These are phyloP conservation scores for Halcyon malimbica DNA, from an alignment of 2,113 vertebrate species.

Conservation along the genomic window DNA sequence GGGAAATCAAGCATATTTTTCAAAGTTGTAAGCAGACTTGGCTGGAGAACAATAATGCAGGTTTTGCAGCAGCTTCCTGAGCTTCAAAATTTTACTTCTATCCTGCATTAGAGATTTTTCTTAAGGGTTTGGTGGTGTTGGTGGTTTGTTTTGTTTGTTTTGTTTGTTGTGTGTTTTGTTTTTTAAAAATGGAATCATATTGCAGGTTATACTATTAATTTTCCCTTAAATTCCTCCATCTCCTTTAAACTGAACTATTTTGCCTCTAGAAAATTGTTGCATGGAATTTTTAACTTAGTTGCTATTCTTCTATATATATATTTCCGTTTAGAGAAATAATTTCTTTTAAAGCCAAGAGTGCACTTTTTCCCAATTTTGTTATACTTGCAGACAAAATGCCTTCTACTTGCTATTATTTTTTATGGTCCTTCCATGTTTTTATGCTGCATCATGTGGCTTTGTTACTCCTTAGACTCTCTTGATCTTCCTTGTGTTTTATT, in stretches of 20 bases:
- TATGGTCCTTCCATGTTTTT: background rate
- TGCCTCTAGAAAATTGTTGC: background rate
- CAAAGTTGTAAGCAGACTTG: background rate
- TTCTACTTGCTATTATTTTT: background rate
- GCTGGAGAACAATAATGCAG: background rate
- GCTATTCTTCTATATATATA: background rate
- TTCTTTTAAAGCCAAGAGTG: background rate
- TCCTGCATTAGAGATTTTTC: background rate
- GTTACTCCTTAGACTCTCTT: background rate
- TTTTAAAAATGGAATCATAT: background rate
- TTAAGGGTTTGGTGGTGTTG: background rate
- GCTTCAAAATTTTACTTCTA: background rate
- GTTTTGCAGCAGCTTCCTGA: background rate
- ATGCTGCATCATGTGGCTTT: background rate
- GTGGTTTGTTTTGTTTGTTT: too few species aligned
- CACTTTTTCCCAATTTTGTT: background rate
- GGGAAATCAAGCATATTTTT: background rate
- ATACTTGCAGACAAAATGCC: background rate
- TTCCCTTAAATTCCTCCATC: background rate
- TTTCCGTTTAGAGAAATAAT: background rate
- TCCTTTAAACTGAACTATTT: background rate
- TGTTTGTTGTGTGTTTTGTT: too few species aligned
- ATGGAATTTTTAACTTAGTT: background rate
- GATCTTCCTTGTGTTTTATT: background rate
- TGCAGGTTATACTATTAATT: background rate